Evolutionary conservation across 2,888 invertebrate genomes (phyloP).

Genomic region (Coelinius sp.): DNA sequence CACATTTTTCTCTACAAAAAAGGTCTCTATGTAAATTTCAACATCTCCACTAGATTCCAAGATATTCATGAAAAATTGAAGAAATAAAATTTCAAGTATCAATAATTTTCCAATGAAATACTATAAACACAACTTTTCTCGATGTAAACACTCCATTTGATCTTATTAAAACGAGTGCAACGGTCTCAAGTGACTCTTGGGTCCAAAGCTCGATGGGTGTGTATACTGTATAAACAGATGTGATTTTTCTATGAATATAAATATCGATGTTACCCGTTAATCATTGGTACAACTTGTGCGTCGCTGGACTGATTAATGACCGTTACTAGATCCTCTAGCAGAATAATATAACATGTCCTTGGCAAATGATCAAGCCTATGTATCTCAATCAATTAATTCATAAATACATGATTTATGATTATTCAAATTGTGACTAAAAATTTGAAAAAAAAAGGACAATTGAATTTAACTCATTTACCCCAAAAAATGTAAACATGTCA

Average conservation of each 20-base stretch:
- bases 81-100: too few relatives aligned
- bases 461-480: neutral
- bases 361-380: neutral
- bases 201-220: constrained; percentile 5
- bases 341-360: neutral
- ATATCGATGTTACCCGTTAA: constrained; percentile 3
- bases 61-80: too few relatives aligned
- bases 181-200: neutral
- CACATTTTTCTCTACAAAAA: too few relatives aligned
- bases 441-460: neutral
- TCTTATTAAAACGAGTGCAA: neutral
- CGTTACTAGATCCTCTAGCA: neutral
- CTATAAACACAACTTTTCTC: too few relatives aligned
- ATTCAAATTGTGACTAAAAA: neutral
- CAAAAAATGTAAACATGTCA: constrained; percentile 2
- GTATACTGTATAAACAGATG: constrained; percentile 1
- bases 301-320: neutral
- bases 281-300: neutral
- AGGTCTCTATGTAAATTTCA: too few relatives aligned
- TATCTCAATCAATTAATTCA: too few relatives aligned
- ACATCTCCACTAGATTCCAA: too few relatives aligned
- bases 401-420: too few relatives aligned
- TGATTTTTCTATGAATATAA: neutral
- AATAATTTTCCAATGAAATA: too few relatives aligned
- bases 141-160: neutral